These are phyloP conservation scores for Pseudomyrmex gracilis DNA, from an alignment of 1,140 invertebrate genomes.

Conservation along the genomic window DNA sequence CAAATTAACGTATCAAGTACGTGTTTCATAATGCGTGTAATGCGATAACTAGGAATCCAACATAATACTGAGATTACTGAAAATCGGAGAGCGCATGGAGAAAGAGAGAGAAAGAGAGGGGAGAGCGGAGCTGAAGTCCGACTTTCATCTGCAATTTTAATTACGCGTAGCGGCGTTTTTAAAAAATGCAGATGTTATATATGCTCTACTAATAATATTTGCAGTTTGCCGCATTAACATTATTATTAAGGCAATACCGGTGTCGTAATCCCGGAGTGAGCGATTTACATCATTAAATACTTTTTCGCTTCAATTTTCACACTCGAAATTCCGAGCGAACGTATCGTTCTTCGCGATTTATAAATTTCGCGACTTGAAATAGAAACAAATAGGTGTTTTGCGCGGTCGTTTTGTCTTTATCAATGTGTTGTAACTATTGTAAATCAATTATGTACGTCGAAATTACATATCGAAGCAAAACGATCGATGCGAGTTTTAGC, in stretches of 20 bases:
- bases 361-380: neutral
- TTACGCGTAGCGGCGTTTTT: neutral
- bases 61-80: neutral
- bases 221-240: slow-evolving; percentile 1
- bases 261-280: neutral
- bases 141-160: slow-evolving; percentile 38
- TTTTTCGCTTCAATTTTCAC: neutral
- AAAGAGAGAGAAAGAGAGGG: neutral
- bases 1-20: slow-evolving; percentile 17
- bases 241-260: slow-evolving; percentile 17
- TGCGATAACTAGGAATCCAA: slow-evolving; percentile 38
- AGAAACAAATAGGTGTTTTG: neutral
- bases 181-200: slow-evolving; percentile 20
- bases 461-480: slow-evolving; percentile 53
- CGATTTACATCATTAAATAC: slow-evolving; percentile 1
- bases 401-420: neutral
- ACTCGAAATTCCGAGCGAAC: neutral
- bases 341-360: neutral
- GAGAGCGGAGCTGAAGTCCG: neutral
- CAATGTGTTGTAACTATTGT: neutral
- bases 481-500: slow-evolving; percentile 49
- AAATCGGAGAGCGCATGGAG: no score
- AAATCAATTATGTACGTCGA: slow-evolving; percentile 9
- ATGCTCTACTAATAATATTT: neutral
- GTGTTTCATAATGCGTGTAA: slow-evolving; percentile 40